phyloP scores from a whole-genome alignment of 2,113 vertebrate genomes.

The Lepisosteus oculatus region DNA sequence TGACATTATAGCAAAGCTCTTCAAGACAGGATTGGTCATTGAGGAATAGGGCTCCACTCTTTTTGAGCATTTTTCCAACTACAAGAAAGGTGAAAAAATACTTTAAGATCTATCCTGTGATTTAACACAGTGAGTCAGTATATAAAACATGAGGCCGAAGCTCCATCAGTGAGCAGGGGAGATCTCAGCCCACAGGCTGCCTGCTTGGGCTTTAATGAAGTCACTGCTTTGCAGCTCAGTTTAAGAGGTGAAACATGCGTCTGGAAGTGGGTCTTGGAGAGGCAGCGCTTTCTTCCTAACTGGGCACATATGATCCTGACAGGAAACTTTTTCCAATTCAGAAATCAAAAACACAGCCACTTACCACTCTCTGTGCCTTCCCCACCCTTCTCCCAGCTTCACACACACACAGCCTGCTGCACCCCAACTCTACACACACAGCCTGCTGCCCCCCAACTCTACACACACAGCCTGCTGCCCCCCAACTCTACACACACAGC shows the following conservation, averaged over 20 bases:
- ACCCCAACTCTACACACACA: background rate
- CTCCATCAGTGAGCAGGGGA: background rate
- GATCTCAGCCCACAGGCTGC: background rate
- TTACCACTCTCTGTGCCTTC: too few species aligned
- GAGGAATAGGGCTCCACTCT: too few species aligned
- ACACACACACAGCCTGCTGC: background rate
- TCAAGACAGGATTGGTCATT: too few species aligned
- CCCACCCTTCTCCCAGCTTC: background rate
- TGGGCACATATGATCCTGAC: conserved; percentile 16
- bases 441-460: background rate
- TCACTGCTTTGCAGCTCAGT: background rate
- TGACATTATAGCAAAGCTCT: too few species aligned
- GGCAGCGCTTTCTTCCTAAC: conserved; percentile 2
- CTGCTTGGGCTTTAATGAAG: conserved; percentile 4
- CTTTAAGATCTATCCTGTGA: too few species aligned
- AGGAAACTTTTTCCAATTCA: conserved; percentile 21
- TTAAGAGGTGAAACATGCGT: conserved; percentile 9
- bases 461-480: background rate
- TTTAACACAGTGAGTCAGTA: too few species aligned
- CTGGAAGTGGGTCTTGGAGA: background rate
- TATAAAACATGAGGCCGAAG: background rate
- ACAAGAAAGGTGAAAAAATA: too few species aligned
- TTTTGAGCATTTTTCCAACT: too few species aligned
- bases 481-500: background rate
- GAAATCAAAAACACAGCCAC: background rate